A percentile compares a stretch with the other conserved stretches of the same genome.
Evolutionary conservation across 2,113 vertebrate species (phyloP).

Genomic region (Mugil cephalus): DNA sequence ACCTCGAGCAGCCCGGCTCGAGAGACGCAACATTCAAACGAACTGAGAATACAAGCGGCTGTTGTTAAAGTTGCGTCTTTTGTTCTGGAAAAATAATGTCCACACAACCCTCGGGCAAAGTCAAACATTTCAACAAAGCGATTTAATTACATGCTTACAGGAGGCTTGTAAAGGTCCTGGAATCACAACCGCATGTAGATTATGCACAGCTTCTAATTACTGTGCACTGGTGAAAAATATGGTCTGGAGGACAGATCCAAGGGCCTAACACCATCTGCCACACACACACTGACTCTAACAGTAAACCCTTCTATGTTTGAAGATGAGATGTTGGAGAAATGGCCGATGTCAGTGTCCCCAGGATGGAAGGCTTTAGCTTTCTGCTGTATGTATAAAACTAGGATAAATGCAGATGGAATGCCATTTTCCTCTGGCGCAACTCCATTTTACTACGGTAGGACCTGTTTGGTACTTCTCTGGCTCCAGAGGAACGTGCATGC

Average conservation of each 20-base stretch:
- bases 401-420: conserved; percentile 56
- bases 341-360: conserved; percentile 12
- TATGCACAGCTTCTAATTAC: conserved; percentile 55
- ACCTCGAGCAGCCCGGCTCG: conserved; percentile 27
- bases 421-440: conserved; percentile 47
- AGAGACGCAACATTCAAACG: conserved; percentile 38
- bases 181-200: conserved; percentile 59
- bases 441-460: conserved; percentile 37
- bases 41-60: conserved; percentile 33
- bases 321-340: conserved; percentile 37
- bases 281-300: conserved; percentile 7
- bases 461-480: conserved; percentile 11
- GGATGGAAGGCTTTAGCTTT: conserved; percentile 15
- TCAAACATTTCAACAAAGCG: conserved; percentile 61
- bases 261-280: conserved; percentile 52
- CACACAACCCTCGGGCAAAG: conserved; percentile 62
- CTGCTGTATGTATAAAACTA: conserved; percentile 30
- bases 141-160: conserved; percentile 55
- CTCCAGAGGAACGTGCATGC: conserved; percentile 35
- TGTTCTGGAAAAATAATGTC: conserved; percentile 41
- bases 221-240: conserved; percentile 41
- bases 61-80: conserved; percentile 32
- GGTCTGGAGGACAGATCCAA: conserved; percentile 47
- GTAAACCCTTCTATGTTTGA: conserved; percentile 21
- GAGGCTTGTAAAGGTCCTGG: conserved; percentile 51